phyloP scores from a whole-genome alignment of 2,113 vertebrate genomes.

The Triplophysa rosa region DNA sequence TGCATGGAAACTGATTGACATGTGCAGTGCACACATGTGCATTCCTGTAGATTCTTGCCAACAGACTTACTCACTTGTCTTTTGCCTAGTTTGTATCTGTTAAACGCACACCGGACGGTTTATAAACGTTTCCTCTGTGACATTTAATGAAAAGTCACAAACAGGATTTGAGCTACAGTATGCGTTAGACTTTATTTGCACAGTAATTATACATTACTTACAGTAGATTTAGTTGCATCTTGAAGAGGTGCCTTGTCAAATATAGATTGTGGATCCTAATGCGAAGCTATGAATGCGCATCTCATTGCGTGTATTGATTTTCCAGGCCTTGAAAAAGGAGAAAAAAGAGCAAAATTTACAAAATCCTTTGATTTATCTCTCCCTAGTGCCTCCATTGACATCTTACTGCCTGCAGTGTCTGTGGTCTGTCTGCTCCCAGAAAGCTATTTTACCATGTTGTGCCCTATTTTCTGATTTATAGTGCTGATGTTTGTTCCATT shows the following conservation, averaged over 20 bases:
- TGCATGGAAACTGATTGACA: constrained; percentile 11
- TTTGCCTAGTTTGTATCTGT: constrained; percentile 18
- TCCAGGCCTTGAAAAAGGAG: constrained; percentile 27
- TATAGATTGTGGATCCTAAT: constrained; percentile 4
- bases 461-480: constrained; percentile 58
- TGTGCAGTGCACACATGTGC: not conserved
- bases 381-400: constrained; percentile 39
- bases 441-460: constrained; percentile 59
- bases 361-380: constrained; percentile 16
- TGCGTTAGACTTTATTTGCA: not conserved
- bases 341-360: constrained; percentile 25
- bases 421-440: constrained; percentile 44
- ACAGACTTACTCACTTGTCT: constrained; percentile 8
- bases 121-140: constrained; percentile 10
- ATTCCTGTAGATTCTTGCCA: constrained; percentile 31
- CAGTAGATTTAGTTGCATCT: constrained; percentile 13
- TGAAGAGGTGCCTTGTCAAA: not conserved
- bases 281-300: constrained; percentile 3
- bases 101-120: not conserved
- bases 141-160: constrained; percentile 37
- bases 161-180: constrained; percentile 27
- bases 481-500: constrained; percentile 57
- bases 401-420: constrained; percentile 36
- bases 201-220: constrained; percentile 10
- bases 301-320: constrained; percentile 13